Conservation (phyloP, 2,888 invertebrate genomes). For the Phengaris alcon region DNA sequence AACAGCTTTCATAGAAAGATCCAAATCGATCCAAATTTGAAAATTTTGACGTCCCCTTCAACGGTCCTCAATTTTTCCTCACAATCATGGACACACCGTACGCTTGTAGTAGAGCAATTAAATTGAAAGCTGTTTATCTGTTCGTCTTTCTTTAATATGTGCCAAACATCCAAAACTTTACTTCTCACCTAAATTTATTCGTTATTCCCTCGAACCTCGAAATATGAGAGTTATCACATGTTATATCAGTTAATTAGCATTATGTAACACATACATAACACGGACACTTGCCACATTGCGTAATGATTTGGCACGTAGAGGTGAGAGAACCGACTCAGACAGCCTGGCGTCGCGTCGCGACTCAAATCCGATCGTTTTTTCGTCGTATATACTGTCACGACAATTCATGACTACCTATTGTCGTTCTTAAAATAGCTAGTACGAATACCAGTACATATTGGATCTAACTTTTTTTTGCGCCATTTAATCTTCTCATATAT, state of each 20-base stretch:
- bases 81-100: no score
- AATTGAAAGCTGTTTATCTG: no score
- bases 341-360: slow-evolving; percentile 54
- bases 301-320: slow-evolving; percentile 33
- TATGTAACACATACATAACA: background rate
- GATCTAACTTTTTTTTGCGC: background rate
- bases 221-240: no score
- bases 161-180: no score
- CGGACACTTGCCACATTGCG: slow-evolving; percentile 8
- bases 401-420: background rate
- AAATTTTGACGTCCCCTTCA: no score
- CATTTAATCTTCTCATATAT: no score
- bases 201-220: background rate
- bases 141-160: no score
- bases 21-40: no score
- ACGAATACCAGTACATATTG: background rate
- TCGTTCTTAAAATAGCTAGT: background rate
- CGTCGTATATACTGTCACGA: background rate
- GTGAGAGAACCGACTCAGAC: slow-evolving; percentile 51
- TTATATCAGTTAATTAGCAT: background rate
- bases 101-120: no score
- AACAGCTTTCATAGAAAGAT: no score
- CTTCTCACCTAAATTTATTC: background rate
- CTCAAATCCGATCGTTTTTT: slow-evolving; percentile 15
- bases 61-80: no score